These are phyloP conservation scores for Lutraria rhynchaena DNA, from an alignment of 1,140 invertebrate species.

Conservation along the genomic window DNA sequence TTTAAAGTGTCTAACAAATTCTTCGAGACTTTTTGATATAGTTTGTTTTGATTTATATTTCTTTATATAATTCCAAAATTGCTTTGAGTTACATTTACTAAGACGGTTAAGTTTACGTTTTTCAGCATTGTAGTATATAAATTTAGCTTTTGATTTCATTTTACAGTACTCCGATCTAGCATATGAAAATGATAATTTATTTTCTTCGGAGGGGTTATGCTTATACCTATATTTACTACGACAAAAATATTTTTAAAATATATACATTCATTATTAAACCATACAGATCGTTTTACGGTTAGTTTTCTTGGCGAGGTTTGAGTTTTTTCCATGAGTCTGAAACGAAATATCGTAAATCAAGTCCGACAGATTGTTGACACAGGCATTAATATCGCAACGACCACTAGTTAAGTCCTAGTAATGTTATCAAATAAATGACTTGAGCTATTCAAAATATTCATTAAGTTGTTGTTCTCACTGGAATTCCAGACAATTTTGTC, in stretches of 20 bases:
- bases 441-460: not conserved
- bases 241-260: not conserved
- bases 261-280: too few species aligned
- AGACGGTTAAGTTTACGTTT: not conserved
- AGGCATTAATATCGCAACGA: not conserved
- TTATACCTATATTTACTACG: not conserved
- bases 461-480: not conserved
- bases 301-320: not conserved
- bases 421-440: too few species aligned
- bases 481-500: constrained; percentile 5
- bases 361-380: constrained; percentile 1
- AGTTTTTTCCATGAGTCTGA: constrained; percentile 3
- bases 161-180: not conserved
- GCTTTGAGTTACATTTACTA: constrained; percentile 3
- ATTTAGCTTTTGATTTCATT: constrained; percentile 17
- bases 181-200: constrained; percentile 10
- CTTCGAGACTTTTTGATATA: not conserved
- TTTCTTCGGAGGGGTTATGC: not conserved
- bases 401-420: not conserved
- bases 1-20: too few species aligned
- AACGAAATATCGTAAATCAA: constrained; percentile 25
- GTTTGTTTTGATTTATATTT: not conserved
- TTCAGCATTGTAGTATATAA: constrained; percentile 8
- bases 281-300: not conserved
- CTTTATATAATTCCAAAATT: too few species aligned